Base-by-base conservation (phyloP, 2,113 vertebrate species). In the Hippopotamus amphibius region DNA sequence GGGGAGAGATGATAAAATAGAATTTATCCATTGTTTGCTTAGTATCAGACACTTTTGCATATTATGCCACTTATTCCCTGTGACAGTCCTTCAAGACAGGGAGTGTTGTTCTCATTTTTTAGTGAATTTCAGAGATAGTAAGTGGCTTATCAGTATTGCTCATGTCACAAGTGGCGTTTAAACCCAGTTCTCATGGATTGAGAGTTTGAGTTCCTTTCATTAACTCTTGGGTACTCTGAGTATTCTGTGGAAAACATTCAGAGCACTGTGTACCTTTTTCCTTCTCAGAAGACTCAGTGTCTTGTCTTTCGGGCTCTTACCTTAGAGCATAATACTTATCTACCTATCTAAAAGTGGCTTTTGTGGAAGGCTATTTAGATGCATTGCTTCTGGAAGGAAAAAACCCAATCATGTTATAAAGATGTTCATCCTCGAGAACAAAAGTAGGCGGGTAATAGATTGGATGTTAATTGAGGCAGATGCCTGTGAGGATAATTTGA, bases 391-490 rank as follows among this genome's bases (percentile, higher is more conserved):
- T 1, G 16, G 46, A n/a, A 91, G 61, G 59, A 93, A 80, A 65
- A 81, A 85, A 66, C 33, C 17, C 53, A 92, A 57, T 81, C 72
- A 85, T 41, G 19, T 59, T 81, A 19, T 88, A 88, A 90, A 96
- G 71, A 94, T 88, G 85, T 96, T 93, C 68, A 92, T 95, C 77
- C 77, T 91, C 87, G 89, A 94, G 71, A 94, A 94, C 59, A 96
- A 85, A 97, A 65, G 97, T 43, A 94, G 53, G 68, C 2, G 28
- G 84, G 79, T 69, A 90, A 85, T 95, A 95, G 66, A 91, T 41
- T 85, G 85, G 21, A 84, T 85, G 89, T 55, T 96, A 95, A 95
- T 79, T 91, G 96, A 96, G 53, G 95, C 81, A 90, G 92, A 91
- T 94, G 76, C 65, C 72, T 90, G 59, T 83, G 88, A 96, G 92